These are phyloP conservation scores for Avahi laniger DNA, from an alignment of 2,797 vertebrate genomes.

Conservation along the genomic window DNA sequence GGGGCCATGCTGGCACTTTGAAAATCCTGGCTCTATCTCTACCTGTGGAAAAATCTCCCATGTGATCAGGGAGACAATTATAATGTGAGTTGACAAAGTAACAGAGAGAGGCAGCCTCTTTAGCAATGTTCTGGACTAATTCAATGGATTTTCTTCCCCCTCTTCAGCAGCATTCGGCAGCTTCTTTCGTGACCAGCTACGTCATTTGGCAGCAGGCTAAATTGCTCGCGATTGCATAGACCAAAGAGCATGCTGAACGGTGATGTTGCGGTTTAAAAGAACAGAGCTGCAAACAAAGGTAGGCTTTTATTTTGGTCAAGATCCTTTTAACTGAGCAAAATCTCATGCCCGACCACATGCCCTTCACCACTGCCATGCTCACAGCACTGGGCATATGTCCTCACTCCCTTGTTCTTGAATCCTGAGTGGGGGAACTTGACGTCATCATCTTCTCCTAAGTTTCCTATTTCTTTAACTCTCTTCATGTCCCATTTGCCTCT, in stretches of 20 bases:
- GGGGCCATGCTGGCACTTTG: not conserved
- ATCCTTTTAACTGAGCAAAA: not conserved
- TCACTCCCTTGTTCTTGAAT: not conserved
- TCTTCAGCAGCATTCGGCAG: conserved; percentile 28
- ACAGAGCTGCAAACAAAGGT: conserved; percentile 51
- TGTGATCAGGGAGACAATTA: conserved; percentile 52
- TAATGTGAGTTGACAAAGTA: conserved; percentile 68
- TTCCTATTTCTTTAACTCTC: not conserved
- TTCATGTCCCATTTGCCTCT: not conserved
- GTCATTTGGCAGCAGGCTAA: conserved; percentile 3
- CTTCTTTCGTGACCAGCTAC: conserved; percentile 38
- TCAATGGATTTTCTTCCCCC: not conserved
- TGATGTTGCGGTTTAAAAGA: conserved; percentile 29
- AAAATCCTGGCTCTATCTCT: conserved; percentile 2
- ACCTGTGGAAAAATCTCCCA: conserved; percentile 73
- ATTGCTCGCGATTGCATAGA: not conserved
- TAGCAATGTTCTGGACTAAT: conserved; percentile 36
- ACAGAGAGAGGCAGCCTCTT: conserved; percentile 45
- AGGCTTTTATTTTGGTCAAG: conserved; percentile 21
- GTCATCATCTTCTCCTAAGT: not conserved
- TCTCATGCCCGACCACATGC: not conserved
- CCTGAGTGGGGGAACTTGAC: not conserved
- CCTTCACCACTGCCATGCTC: not conserved
- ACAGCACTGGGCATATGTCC: not conserved
- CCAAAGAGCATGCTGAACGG: not conserved